Base-by-base conservation (phyloP, 2,888 invertebrate species). In the Apomyelois bistriatella region DNA sequence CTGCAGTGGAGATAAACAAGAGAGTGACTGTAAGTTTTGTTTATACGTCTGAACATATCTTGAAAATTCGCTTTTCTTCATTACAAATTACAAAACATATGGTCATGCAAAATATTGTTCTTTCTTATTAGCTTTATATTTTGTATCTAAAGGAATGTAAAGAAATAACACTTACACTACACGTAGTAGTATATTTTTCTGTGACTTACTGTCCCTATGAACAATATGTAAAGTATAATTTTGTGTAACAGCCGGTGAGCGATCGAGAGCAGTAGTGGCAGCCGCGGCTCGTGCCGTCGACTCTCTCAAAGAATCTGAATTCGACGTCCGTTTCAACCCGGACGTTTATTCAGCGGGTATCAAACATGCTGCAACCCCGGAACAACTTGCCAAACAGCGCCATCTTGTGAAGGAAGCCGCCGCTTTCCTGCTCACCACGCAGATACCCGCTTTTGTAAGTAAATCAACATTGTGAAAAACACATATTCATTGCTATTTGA, bases 301-400 rank as follows among this genome's bases (percentile, higher is more conserved):
- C 0, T 99, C 99, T 0, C 92, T 99, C 5, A 97, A 97, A 80
- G 98, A 98, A 65, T 95, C 97, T 0, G 98, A 98, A 83, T 99
- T 99, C 84, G 98, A 98, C 79, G 96, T 99, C 61, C 94, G 98
- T 58, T 99, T 99, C 89, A 99, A 99, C 91, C 98, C 99, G 0
- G 99, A 99, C 87, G 98, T 99, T 58, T 99, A 96, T 88, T 99
- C 99, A 8, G 96, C 97, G 0, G 97, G 97, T 52, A 98, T 99
- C 56, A 93, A 92, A 54, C 98, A 99, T 88, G 90, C 94, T 15
- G 93, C 94, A 72, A 79, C 93, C 62, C 91, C 93, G 53, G 92
- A 94, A 65, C 92, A 92, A 37, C 88, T 98, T 51, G 92, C 94
- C 60, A 95, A 95, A 74, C 98, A 99, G 80, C 93, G 96, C 54